Evolutionary conservation across 2,888 invertebrate species (phyloP), one percentile per base, ranked within the genome.

Genomic region (Graphium colonna): DNA sequence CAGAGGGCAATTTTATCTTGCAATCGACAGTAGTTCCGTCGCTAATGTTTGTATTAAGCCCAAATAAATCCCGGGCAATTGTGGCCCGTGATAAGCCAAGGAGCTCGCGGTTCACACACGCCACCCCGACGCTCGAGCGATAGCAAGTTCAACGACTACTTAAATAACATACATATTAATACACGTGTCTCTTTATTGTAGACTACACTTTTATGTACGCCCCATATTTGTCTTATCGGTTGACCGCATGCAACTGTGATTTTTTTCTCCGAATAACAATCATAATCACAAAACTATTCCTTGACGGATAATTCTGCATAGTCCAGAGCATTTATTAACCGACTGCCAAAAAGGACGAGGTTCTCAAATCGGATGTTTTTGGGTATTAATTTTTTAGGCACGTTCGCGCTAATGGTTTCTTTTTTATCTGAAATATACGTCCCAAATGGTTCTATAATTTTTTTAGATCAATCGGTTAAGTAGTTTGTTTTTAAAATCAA

Each of bases 101-200:
- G 49, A 50, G 49, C 43, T 49, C 49, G 36, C 33, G 36, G 54
- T 44, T 41, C 40, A 50, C n/a, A 28, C 31, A 41, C 33, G 39
- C 33, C 39, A 45, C 39, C 31, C 33, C 45, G 40, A 7, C 41
- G 28, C 15, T 28, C 16, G 1, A 10, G 16, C 40, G 54, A 50
- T 50, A 50, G 16, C 54, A 54, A 54, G 54, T 54, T 54, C 49
- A 54, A 54, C 49, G 50, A 50, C 50, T 50, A 50, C 48, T 45
- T 50, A 18, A 49, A 28, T 40, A 33, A 16, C 10, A 5, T 40
- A 1, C n/a, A 16, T 16, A n/a, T 15, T 15, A 16, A 5, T 3
- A 12, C 48, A 17, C n/a, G 15, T 40, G 16, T 28, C 17, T 39
- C 26, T 8, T 18, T 16, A 48, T 48, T 33, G 7, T 33, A 33